Conservation (phyloP, 1,140 invertebrate genomes). For the Hesperophylax magnus region DNA sequence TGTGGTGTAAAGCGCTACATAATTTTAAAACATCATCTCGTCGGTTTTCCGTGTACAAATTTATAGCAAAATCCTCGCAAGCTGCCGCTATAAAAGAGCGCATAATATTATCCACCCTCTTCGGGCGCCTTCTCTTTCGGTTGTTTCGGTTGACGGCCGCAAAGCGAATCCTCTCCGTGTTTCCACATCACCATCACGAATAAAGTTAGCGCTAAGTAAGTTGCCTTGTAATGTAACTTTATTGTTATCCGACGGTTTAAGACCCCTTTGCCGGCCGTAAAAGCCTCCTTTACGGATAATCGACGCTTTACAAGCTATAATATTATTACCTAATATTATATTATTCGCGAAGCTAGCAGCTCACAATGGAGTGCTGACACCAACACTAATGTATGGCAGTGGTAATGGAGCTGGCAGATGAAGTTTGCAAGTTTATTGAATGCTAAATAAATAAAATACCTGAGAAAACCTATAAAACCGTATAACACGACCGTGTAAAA, state of each 20-base stretch:
- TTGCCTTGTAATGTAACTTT: constrained; percentile 50
- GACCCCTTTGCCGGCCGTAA: constrained; percentile 24
- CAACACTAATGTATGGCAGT: no score
- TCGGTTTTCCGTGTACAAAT: neutral
- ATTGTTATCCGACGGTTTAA: constrained; percentile 54
- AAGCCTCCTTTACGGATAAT: constrained; percentile 17
- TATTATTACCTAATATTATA: no score
- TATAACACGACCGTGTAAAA: no score
- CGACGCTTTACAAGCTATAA: neutral
- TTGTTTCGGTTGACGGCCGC: constrained; percentile 36
- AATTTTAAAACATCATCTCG: constrained; percentile 21
- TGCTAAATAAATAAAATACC: no score
- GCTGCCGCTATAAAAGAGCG: constrained; percentile 11
- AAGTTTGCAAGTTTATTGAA: no score
- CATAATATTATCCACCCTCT: constrained; percentile 15
- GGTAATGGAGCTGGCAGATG: no score
- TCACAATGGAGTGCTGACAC: no score
- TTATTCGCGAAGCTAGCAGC: no score
- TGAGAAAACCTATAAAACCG: no score
- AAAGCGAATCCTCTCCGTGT: constrained; percentile 40
- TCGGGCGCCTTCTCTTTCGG: constrained; percentile 19
- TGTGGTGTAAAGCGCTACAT: neutral
- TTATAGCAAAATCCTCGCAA: constrained; percentile 1
- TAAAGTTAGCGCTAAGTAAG: constrained; percentile 50
- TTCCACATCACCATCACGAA: constrained; percentile 46